phyloP scores from a whole-genome alignment of 1,140 invertebrate species.

The Lasioglossum baleicum region DNA sequence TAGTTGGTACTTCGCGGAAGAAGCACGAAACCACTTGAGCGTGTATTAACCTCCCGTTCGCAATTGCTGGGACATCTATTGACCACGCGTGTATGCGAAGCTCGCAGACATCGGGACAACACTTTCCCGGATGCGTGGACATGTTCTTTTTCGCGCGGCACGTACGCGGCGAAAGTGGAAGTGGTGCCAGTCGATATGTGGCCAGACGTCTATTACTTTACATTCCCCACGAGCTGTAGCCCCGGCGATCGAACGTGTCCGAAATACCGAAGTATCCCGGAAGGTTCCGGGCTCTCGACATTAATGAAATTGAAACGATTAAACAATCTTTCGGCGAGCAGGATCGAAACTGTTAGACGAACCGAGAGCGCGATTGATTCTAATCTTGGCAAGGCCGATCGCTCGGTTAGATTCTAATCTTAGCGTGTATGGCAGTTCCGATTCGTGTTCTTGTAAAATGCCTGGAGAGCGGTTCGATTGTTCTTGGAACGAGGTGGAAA shows the following conservation, averaged over 20 bases:
- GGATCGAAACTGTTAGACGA: too few species aligned
- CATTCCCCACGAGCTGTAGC: background rate
- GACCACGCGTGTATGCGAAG: background rate
- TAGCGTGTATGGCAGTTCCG: too few species aligned
- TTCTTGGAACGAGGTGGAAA: too few species aligned
- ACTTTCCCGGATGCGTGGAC: background rate
- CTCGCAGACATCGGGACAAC: background rate
- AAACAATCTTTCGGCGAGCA: too few species aligned
- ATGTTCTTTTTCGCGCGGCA: background rate
- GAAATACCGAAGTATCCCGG: background rate
- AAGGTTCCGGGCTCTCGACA: too few species aligned
- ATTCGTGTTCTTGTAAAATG: too few species aligned
- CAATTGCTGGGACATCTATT: background rate
- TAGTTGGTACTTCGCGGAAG: background rate
- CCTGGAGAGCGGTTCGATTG: too few species aligned
- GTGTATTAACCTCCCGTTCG: slow-evolving; percentile 12
- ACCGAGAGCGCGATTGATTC: too few species aligned
- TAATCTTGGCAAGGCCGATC: too few species aligned
- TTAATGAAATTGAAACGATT: too few species aligned
- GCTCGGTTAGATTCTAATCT: too few species aligned
- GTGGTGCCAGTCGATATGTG: slow-evolving; percentile 1
- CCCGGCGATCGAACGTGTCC: background rate
- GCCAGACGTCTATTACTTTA: slow-evolving; percentile 7
- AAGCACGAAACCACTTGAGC: slow-evolving; percentile 25
- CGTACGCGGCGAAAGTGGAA: background rate